phyloP scores from a whole-genome alignment of 2,113 vertebrate genomes.

The Calyptomena viridis region DNA sequence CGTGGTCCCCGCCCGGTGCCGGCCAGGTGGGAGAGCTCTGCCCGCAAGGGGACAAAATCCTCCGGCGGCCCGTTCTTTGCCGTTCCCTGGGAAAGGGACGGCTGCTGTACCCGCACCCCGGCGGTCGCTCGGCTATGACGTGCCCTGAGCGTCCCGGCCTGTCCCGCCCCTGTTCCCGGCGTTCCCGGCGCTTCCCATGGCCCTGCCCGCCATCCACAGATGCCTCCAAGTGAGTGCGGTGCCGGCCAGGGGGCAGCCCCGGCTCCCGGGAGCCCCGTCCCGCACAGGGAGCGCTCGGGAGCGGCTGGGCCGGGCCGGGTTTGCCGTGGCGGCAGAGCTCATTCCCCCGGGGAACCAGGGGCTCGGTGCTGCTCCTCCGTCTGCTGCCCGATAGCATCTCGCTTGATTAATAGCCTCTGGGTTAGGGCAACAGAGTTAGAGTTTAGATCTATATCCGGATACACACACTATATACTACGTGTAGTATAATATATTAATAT shows the following conservation, averaged over 20 bases:
- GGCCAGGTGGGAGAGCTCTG: not conserved
- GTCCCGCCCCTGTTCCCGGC: not conserved
- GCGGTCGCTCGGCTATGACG: not conserved
- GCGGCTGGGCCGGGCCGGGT: not conserved
- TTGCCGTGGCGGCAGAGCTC: not conserved
- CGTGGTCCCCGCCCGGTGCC: not conserved
- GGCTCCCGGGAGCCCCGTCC: not conserved
- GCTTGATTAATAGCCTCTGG: rapidly evolving
- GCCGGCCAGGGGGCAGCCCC: not conserved
- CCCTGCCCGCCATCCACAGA: not conserved
- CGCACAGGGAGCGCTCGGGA: not conserved
- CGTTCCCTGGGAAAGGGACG: rapidly evolving
- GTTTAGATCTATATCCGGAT: not conserved
- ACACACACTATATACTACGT: no score
- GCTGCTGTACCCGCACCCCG: rapidly evolving
- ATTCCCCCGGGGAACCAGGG: not conserved
- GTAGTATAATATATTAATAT: no score
- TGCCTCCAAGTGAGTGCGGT: conserved; percentile 53
- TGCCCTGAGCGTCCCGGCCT: rapidly evolving
- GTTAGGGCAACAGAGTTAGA: rapidly evolving
- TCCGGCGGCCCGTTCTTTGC: no score
- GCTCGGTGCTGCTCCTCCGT: not conserved
- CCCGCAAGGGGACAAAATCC: no score
- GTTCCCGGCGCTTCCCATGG: not conserved
- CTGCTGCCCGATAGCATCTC: not conserved